Evolutionary conservation across 2,888 invertebrate genomes (phyloP), one percentile per base, ranked within the genome.

Genomic region (Andrena bicolor): DNA sequence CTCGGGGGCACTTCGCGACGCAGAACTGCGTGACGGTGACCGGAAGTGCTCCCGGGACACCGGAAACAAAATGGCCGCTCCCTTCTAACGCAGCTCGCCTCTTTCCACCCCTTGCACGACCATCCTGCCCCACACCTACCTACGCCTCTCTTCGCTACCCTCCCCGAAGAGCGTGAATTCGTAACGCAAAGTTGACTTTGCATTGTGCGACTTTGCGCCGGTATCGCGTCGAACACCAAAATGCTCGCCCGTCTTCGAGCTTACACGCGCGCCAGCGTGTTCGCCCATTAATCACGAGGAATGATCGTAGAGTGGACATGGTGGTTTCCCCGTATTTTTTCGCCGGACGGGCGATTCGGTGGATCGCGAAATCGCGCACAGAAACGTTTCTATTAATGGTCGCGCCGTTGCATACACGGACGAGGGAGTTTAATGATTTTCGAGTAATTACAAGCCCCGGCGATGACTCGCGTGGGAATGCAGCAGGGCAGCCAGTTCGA

Each of bases 11-110:
- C 90, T 91, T 90, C 87, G 89, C 87, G 90, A 86, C 90, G 91
- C 89, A 91, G 90, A 92, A 91, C 92, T 93, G 93, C 93, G 93
- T 93, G 93, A 93, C 93, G 92, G 88, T 92, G 92, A 92, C 92
- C 93, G 93, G 93, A 93, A 93, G 92, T 91, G 88, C 90, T 91
- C 92, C 91, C 92, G 92, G 93, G 93, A 93, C 91, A 92, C 93
- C 93, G 93, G 93, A 93, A 93, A 90, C 92, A 91, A 92, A 93
- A 93, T 93, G 93, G 93, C 93, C 91, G 93, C 84, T 70, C 81
- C 82, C 81, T 83, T 84, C 82, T 80, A 41, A 84, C 72, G 65
- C 78, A 74, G 64, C 82, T 81, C 75, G 69, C 82, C 79, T 73
- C 86, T 82, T 82, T 82, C 84, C 86, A 84, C 79, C 77, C 72